These are phyloP conservation scores for Thripadectes ignobilis DNA, from an alignment of 2,797 vertebrate species.

Conservation along the genomic window DNA sequence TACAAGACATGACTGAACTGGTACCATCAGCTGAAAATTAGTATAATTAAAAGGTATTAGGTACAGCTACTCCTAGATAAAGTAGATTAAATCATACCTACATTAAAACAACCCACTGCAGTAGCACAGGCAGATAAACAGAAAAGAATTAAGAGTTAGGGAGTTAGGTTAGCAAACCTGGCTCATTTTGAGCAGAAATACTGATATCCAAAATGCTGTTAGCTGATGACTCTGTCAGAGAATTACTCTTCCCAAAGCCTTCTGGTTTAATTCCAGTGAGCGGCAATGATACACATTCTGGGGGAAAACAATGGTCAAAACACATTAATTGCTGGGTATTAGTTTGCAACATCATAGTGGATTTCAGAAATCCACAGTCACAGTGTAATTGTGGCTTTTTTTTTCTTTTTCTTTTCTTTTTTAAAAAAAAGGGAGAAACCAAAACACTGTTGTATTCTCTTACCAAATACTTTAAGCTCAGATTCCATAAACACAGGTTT, in stretches of 20 bases:
- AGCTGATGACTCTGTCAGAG: background rate
- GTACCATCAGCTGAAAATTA: background rate
- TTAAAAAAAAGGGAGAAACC: background rate
- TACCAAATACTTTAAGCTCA: background rate
- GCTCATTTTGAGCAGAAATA: background rate
- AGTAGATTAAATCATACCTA: background rate
- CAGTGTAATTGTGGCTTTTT: background rate
- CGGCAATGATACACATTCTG: background rate
- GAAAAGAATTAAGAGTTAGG: background rate
- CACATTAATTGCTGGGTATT: background rate
- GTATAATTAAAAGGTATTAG: background rate
- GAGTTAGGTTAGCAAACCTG: conserved; percentile 23
- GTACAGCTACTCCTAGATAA: background rate
- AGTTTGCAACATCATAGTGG: background rate
- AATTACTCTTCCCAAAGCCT: conserved; percentile 2
- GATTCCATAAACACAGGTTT: background rate
- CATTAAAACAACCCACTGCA: background rate
- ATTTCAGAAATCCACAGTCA: background rate
- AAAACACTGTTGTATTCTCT: background rate
- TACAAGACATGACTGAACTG: background rate
- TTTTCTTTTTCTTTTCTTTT: background rate
- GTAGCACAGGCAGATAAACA: background rate
- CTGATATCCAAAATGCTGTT: background rate
- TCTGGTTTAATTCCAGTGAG: conserved; percentile 13
- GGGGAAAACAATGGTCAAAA: background rate